These are phyloP conservation scores for Mus caroli DNA, from an alignment of 2,797 vertebrate genomes.

Conservation along the genomic window DNA sequence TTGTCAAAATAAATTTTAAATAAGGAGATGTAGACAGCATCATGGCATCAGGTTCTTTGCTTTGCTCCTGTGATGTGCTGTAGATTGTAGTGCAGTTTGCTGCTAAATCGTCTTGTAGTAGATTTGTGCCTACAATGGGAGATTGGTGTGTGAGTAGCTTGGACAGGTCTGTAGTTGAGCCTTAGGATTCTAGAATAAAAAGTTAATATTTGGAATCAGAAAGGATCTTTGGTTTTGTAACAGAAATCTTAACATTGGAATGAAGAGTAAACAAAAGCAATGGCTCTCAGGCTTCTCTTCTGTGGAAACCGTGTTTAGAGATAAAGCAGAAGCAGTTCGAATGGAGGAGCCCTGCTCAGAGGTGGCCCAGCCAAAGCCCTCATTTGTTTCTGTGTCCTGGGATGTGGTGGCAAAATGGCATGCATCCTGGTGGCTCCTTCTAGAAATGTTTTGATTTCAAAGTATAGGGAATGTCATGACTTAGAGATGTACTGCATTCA, in stretches of 20 bases:
- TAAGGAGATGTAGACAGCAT: not conserved
- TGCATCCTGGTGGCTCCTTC: not conserved
- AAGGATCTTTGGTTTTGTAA: not conserved
- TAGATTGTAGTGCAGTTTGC: not conserved
- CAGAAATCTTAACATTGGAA: not conserved
- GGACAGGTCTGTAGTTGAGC: not conserved
- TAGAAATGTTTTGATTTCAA: not conserved
- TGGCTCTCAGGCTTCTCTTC: conserved; percentile 18
- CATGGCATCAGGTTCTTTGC: not conserved
- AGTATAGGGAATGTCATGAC: not conserved
- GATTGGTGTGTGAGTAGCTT: not conserved
- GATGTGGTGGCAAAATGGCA: not conserved
- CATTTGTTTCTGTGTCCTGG: not conserved
- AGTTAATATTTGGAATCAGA: not conserved
- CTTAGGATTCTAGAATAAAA: not conserved
- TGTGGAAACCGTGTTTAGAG: not conserved
- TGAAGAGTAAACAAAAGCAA: not conserved
- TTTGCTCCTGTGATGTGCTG: not conserved
- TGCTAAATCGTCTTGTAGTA: not conserved
- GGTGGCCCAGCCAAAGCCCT: too few relatives aligned
- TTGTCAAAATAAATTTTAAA: not conserved
- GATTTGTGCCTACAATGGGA: not conserved
- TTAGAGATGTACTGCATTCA: not conserved
- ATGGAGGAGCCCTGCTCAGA: not conserved
- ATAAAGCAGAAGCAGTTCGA: not conserved